These are phyloP conservation scores for Caranx ignobilis DNA, from an alignment of 2,113 vertebrate species.

Conservation along the genomic window DNA sequence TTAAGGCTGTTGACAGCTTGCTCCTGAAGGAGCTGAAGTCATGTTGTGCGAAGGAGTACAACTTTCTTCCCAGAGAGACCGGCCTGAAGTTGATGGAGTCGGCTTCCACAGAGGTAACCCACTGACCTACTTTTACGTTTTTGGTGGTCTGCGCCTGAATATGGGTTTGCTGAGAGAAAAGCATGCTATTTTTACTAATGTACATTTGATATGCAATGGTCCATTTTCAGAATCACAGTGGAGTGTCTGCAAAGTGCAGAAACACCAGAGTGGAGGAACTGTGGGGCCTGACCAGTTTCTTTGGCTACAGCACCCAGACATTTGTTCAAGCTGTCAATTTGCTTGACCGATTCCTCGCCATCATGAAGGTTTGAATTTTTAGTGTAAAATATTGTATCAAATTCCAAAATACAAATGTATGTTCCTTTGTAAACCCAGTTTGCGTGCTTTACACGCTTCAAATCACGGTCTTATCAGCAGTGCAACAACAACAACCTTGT, in stretches of 20 bases:
- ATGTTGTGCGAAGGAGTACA: conserved; percentile 88
- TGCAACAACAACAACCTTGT: neutral
- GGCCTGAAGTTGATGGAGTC: conserved; percentile 92
- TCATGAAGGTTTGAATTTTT: conserved; percentile 91
- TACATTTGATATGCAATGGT: neutral
- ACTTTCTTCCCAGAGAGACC: conserved; percentile 91
- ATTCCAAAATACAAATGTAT: neutral
- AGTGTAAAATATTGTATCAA: neutral
- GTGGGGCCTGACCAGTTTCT: conserved; percentile 95
- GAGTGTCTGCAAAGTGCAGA: conserved; percentile 91
- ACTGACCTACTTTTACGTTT: conserved; percentile 37
- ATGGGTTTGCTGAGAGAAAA: neutral
- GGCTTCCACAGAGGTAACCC: conserved; percentile 85
- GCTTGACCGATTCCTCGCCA: conserved; percentile 94
- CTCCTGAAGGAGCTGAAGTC: conserved; percentile 91
- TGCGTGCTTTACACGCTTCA: neutral
- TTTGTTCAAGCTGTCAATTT: conserved; percentile 96
- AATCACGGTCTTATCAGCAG: neutral
- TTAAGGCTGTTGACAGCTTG: conserved; percentile 64
- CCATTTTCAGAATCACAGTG: conserved; percentile 84
- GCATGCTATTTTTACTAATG: neutral
- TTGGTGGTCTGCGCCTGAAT: neutral
- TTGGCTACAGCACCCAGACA: conserved; percentile 94
- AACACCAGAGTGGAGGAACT: conserved; percentile 94
- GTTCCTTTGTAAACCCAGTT: neutral